Evolutionary conservation across 2,113 vertebrate genomes (phyloP).

Genomic region (Colossoma macropomum): DNA sequence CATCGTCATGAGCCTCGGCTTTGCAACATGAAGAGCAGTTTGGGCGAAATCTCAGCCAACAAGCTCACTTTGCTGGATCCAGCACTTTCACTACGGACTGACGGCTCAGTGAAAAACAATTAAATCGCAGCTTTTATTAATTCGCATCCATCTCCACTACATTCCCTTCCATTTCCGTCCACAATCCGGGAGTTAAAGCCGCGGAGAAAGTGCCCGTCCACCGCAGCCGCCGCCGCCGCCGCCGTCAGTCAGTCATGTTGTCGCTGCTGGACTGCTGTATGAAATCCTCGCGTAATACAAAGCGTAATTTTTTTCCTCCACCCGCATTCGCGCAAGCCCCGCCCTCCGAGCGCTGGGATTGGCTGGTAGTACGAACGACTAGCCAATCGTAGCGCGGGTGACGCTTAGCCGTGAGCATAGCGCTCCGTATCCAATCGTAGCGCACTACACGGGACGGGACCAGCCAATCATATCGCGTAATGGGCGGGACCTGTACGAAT

Average conservation of each 20-base stretch:
- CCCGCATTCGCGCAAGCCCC: no score
- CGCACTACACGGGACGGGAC: no score
- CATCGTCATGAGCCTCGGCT: slow-evolving; percentile 79
- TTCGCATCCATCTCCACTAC: not conserved
- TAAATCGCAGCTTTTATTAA: no score
- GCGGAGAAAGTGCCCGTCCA: not conserved
- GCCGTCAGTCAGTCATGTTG: not conserved
- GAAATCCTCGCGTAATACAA: no score
- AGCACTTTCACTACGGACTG: not conserved
- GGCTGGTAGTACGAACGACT: not conserved
- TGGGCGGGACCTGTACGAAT: no score
- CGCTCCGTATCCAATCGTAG: no score
- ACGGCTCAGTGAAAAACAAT: not conserved
- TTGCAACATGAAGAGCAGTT: slow-evolving; percentile 78
- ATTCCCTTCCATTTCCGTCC: not conserved
- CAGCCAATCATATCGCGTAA: no score
- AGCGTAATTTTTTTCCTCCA: not conserved
- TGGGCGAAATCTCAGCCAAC: slow-evolving; percentile 48
- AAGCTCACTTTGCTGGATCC: slow-evolving; percentile 17
- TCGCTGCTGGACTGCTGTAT: not conserved
- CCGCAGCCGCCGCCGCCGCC: not conserved
- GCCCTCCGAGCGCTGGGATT: not conserved
- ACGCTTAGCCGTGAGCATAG: no score
- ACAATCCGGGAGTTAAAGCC: not conserved
- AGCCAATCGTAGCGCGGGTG: not conserved